Conservation (phyloP, 2,888 invertebrate genomes). For the Calameuta idolon region DNA sequence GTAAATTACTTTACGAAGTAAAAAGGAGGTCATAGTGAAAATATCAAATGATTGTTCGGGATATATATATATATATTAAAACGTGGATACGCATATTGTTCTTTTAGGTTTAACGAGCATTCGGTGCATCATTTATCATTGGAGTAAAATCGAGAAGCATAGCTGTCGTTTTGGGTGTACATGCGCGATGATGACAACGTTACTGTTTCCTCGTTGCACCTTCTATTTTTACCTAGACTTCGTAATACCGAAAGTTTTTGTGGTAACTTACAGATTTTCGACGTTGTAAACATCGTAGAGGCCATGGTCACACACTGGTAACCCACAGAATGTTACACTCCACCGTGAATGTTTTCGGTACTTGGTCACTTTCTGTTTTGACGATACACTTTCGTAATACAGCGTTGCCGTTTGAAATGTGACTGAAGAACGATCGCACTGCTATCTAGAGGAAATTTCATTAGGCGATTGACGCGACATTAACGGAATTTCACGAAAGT, state of each 20-base stretch:
- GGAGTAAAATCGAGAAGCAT: neutral
- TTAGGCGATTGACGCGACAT: neutral
- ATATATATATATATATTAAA: too few relatives aligned
- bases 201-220: neutral
- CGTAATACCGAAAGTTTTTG: conserved; percentile 2
- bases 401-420: neutral
- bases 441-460: neutral
- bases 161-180: neutral
- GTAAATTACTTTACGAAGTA: neutral
- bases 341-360: neutral
- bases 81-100: neutral
- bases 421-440: neutral
- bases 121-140: neutral
- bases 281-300: conserved; percentile 34
- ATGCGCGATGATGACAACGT: neutral
- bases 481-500: neutral
- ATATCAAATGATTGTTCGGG: too few relatives aligned
- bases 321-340: conserved; percentile 29
- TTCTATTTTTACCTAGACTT: conserved; percentile 13
- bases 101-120: neutral
- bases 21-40: neutral
- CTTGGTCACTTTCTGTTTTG: neutral
- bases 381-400: neutral
- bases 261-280: conserved; percentile 43
- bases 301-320: conserved; percentile 50